A percentile compares a stretch with the other conserved stretches of the same genome.
Evolutionary conservation across 2,888 invertebrate genomes (phyloP).

Genomic region (Sthenelais limicola): DNA sequence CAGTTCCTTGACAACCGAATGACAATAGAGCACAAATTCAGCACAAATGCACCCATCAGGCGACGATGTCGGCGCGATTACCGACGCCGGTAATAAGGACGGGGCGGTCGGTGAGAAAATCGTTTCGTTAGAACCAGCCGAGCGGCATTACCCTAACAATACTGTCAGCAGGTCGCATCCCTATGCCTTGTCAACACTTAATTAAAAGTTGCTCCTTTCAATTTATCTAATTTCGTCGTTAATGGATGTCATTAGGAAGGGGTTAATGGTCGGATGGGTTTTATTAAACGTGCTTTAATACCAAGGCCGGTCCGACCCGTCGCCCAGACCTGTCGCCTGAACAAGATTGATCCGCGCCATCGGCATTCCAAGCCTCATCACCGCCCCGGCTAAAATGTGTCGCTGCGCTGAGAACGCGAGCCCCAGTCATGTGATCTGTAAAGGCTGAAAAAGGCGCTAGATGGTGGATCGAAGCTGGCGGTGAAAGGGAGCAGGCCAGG

Average conservation of each 20-base stretch:
- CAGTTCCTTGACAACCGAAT: slow-evolving; percentile 26
- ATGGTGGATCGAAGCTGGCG: no score
- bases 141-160: no score
- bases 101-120: slow-evolving; percentile 5
- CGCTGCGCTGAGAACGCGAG: slow-evolving; percentile 27
- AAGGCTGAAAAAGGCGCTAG: no score
- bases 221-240: slow-evolving; percentile 44
- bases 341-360: slow-evolving; percentile 20
- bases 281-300: slow-evolving; percentile 32
- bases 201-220: slow-evolving; percentile 43
- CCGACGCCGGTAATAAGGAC: slow-evolving; percentile 22
- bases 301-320: slow-evolving; percentile 14
- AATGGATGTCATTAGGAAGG: slow-evolving; percentile 37
- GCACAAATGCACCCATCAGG: slow-evolving; percentile 16
- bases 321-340: slow-evolving; percentile 15
- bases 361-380: slow-evolving; percentile 39
- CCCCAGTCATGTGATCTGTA: no score
- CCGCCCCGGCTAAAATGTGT: slow-evolving; percentile 19
- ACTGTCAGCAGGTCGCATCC: no score
- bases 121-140: no score
- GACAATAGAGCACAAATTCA: slow-evolving; percentile 29
- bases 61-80: slow-evolving; percentile 21
- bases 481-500: no score
- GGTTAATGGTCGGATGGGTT: slow-evolving; percentile 19
- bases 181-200: slow-evolving; percentile 36